Percentiles rank a stretch among this genome's conserved stretches.
Conservation (phyloP, 1,140 invertebrate species). For the Trinorchestia longiramus region DNA sequence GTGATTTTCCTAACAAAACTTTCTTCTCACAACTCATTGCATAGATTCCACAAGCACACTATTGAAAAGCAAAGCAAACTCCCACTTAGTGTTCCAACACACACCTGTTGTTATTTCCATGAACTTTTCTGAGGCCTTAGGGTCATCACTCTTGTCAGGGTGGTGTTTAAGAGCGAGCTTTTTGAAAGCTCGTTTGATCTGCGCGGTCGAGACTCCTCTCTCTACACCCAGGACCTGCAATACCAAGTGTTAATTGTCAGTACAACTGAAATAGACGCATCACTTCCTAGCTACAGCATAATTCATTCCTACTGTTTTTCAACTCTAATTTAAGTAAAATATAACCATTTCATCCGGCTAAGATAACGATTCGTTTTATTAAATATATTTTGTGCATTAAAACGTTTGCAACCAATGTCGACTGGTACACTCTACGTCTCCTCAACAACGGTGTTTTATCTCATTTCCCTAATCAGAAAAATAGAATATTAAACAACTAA, state of each 20-base stretch:
- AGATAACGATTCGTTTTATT: too few relatives aligned
- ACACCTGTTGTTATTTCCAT: conserved; percentile 94
- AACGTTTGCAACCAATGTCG: too few relatives aligned
- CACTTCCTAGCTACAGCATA: neutral
- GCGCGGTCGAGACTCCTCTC: conserved; percentile 91
- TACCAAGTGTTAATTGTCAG: neutral
- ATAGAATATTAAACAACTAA: too few relatives aligned
- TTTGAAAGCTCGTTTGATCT: conserved; percentile 97
- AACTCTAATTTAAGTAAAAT: too few relatives aligned
- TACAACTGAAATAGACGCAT: neutral
- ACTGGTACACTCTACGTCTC: too few relatives aligned
- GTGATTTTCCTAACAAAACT: too few relatives aligned
- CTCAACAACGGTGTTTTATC: too few relatives aligned
- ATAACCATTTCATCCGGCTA: too few relatives aligned
- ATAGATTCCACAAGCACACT: too few relatives aligned
- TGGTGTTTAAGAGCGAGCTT: conserved; percentile 98
- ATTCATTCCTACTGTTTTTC: neutral
- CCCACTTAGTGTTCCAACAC: neutral
- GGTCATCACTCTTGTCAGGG: conserved; percentile 97
- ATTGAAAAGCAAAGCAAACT: neutral
- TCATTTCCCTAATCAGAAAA: too few relatives aligned
- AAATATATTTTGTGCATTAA: too few relatives aligned
- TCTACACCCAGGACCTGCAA: conserved; percentile 83
- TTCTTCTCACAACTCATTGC: too few relatives aligned
- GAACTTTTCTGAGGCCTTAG: conserved; percentile 96